Base-by-base conservation (phyloP, 1,140 invertebrate species). In the Spodoptera litura region DNA sequence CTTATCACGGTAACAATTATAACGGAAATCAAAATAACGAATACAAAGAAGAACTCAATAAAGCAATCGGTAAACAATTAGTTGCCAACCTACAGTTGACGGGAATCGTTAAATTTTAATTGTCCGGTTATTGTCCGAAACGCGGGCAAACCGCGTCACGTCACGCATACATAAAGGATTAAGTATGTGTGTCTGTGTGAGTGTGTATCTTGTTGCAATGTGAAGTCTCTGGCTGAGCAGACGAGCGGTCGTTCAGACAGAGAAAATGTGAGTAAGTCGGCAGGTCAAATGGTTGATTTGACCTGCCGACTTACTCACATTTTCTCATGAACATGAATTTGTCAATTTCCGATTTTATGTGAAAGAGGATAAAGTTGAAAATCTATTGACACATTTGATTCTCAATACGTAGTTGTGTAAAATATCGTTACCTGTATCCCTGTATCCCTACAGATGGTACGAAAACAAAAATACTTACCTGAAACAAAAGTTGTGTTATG, bases 61-160 rank as follows among this genome's bases (percentile, higher is more conserved):
- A 72, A 72, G 52, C 70, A 74, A 64, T 76, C 44, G n/a, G 73
- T 76, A 76, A 76, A 76, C 73, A 76, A 76, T 76, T 76, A 76
- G 73, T 64, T 64, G 15, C 49, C 49, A 13, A 35, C n/a, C 44
- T 62, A 61, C 49, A 11, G 49, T 52, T 53, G 15, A 76, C 49
- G 73, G 55, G 73, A 76, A 76, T 64, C 25, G 59, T 76, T 76
- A 64, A 64, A 64, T 64, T 76, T 76, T 64, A 76, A 59, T 61
- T 59, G 71, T 74, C 71, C 38, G 55, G 44, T 56, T 74, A 74
- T 74, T 74, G 71, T 74, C 71, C 55, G 71, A n/a, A 44, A 27
- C 38, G 71, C 20, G 71, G 25, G 49, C 66, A 53, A 70, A 70
- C 66, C 49, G 66, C 49, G 66, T 2, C 25, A 53, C 49, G 49